A percentile compares a stretch with the other conserved stretches of the same genome.
phyloP scores from a whole-genome alignment of 2,113 vertebrate species.

The Orcinus orca region DNA sequence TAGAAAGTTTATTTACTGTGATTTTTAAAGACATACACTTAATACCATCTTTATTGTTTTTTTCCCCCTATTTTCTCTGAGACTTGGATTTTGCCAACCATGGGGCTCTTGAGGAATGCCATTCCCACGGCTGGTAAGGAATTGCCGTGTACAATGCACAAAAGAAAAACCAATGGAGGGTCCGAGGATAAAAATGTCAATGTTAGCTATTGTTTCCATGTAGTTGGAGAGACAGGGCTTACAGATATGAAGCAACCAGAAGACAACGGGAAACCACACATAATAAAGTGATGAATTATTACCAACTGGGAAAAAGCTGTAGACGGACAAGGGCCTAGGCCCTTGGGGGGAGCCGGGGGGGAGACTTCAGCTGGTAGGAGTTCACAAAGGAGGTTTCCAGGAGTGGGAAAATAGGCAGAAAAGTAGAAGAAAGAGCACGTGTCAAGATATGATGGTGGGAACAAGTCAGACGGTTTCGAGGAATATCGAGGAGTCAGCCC shows the following conservation, averaged over 20 bases:
- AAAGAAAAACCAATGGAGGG: background rate
- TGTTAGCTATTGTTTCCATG: background rate
- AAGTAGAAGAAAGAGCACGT: background rate
- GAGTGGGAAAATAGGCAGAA: background rate
- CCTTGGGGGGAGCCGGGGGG: background rate
- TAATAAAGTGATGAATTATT: background rate
- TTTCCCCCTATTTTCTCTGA: background rate
- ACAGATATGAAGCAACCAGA: background rate
- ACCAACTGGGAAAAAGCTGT: background rate
- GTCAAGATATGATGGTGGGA: background rate
- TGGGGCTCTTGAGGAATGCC: background rate
- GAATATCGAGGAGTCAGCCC: rapidly evolving
- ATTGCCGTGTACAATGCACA: rapidly evolving
- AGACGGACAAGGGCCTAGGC: background rate
- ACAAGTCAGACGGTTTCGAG: background rate
- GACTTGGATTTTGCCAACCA: background rate
- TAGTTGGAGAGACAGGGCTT: background rate
- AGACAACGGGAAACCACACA: background rate
- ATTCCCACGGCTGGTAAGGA: background rate
- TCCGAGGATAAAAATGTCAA: background rate
- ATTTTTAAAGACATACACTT: background rate
- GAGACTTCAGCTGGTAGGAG: background rate
- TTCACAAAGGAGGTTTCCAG: background rate
- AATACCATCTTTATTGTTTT: background rate
- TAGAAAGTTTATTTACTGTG: background rate